A percentile compares a stretch with the other conserved stretches of the same genome.
Evolutionary conservation across 1,140 invertebrate species (phyloP).

Genomic region (Drosophila pseudoananassae): DNA sequence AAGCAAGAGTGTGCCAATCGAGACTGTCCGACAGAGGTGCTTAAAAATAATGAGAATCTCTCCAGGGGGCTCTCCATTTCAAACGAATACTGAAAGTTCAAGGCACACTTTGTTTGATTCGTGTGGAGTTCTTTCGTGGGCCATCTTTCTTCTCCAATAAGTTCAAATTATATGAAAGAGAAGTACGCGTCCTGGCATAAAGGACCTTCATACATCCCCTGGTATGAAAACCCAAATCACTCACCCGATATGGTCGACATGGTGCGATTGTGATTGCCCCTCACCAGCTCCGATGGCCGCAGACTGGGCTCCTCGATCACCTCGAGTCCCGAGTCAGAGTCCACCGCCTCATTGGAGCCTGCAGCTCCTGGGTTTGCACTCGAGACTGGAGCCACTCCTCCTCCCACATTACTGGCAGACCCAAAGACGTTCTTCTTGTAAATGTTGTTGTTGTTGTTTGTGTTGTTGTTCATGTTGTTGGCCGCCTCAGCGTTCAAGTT

Average conservation of each 20-base stretch:
- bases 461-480: constrained; percentile 28
- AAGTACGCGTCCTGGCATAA: too few relatives aligned
- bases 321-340: constrained; percentile 84
- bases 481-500: constrained; percentile 40
- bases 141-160: too few relatives aligned
- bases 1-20: neutral
- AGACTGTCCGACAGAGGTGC: neutral
- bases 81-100: neutral
- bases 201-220: too few relatives aligned
- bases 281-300: constrained; percentile 86
- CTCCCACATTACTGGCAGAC: neutral
- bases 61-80: neutral
- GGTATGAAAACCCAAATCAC: neutral
- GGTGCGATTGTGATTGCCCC: constrained; percentile 84
- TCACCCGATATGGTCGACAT: constrained; percentile 84
- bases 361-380: neutral
- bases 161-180: too few relatives aligned
- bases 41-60: neutral
- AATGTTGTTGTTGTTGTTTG: constrained; percentile 28
- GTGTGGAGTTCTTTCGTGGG: too few relatives aligned
- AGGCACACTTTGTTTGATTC: neutral
- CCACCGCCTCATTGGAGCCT: constrained; percentile 51
- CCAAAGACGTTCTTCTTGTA: constrained; percentile 61
- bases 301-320: constrained; percentile 87
- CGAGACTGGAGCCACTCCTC: constrained; percentile 9